Base-by-base conservation (phyloP, 2,797 vertebrate genomes). In the Sardinella longiceps region DNA sequence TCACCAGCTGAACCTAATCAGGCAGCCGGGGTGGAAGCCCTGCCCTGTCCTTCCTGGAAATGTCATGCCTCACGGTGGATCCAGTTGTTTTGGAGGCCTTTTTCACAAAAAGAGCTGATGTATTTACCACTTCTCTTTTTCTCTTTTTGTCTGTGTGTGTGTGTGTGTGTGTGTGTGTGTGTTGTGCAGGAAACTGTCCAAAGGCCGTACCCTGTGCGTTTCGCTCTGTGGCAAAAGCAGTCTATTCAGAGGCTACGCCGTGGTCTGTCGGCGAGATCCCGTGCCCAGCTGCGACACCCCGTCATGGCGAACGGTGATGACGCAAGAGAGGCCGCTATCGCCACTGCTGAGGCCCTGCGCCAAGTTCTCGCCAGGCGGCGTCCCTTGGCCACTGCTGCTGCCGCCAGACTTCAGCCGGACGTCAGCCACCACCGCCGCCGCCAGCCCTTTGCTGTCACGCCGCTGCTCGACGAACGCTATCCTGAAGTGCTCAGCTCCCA, bases 171-270 rank as follows among this genome's bases (percentile, higher is more conserved):
- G 39, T 33, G 46, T 83, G 3, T 0, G 70, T 85, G 80, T 86
- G 77, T 88, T 86, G 88, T 87, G 66, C 92, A 97, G 96, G 96
- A 97, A 88, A 87, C 90, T 88, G 91, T 93, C 92, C 95, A 95
- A 90, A 95, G 95, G 87, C 93, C 93, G 88, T 90, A 94, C 23
- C 95, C 94, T 2, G 86, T 91, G 91, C 96, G 95, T 90, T 94
- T 95, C 88, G 95, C 96, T 91, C 91, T 93, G 89, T 96, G 95
- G 96, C 96, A 95, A 89, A 94, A 92, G 91, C 96, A 95, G 88
- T 92, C 95, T 60, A 89, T 93, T 25, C 96, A 96, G 84, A 95
- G 96, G 85, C 94, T 95, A 88, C 93, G 96, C 90, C 94, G 95
- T 89, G 96, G 96, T 43, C 90, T 94, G 74, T 95, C 96, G 3